Evolutionary conservation across 2,797 vertebrate genomes (phyloP).

Genomic region (Dermochelys coriacea): DNA sequence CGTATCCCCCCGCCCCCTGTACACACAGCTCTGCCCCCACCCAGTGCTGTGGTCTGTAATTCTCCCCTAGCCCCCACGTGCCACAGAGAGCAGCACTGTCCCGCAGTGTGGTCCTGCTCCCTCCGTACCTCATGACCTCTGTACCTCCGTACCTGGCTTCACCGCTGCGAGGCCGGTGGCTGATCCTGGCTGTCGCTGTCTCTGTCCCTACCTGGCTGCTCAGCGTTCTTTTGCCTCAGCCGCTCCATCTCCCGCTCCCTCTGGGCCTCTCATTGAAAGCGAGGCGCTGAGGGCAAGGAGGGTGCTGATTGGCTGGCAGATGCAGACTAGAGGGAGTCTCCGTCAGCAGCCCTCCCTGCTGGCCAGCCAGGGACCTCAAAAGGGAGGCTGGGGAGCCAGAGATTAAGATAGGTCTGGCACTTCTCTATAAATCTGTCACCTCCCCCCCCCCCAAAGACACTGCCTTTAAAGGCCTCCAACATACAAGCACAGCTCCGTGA

Average conservation of each 20-base stretch:
- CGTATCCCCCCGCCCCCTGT: not conserved
- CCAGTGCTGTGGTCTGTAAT: not conserved
- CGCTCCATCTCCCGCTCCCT: not conserved
- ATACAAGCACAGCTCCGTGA: not conserved
- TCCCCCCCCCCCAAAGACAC: not conserved
- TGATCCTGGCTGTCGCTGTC: not conserved
- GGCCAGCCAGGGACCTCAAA: not conserved
- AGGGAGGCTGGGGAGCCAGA: not conserved
- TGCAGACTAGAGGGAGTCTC: not conserved
- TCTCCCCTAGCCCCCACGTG: not conserved
- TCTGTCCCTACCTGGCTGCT: too few species aligned
- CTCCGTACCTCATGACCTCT: not conserved
- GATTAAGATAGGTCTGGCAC: not conserved
- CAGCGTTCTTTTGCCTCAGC: rapidly evolving
- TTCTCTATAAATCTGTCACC: not conserved
- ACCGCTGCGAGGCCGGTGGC: not conserved
- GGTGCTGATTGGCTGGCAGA: not conserved
- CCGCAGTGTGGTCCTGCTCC: not conserved
- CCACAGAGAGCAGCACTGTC: not conserved
- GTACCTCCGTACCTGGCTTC: not conserved
- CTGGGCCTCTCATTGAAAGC: rapidly evolving
- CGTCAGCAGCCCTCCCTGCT: not conserved
- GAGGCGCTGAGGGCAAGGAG: not conserved
- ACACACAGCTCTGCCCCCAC: not conserved
- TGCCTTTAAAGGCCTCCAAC: not conserved